Percentiles rank a stretch among this genome's conserved stretches.
Conservation (phyloP, 2,113 vertebrate species). For the Varanus salvator region DNA sequence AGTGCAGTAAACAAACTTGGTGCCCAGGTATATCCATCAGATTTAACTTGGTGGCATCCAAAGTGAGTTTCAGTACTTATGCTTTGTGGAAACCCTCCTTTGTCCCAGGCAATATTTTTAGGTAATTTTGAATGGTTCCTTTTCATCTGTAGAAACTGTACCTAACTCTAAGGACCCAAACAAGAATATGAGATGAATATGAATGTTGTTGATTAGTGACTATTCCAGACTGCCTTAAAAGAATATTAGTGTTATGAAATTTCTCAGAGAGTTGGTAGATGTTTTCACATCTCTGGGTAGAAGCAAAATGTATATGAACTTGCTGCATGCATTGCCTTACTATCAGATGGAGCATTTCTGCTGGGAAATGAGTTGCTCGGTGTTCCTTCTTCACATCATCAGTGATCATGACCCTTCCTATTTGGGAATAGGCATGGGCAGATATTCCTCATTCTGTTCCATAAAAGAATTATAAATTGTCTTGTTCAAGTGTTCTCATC, state of each 20-base stretch:
- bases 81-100: not conserved
- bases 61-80: not conserved
- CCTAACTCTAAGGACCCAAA: not conserved
- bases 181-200: not conserved
- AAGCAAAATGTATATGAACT: not conserved
- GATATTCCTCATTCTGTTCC: not conserved
- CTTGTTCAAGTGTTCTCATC: not conserved
- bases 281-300: not conserved
- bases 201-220: not conserved
- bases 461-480: not conserved
- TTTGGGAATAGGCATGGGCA: not conserved
- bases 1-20: not conserved
- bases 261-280: not conserved
- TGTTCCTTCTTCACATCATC: not conserved
- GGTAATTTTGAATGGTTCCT: not conserved
- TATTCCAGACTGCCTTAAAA: not conserved
- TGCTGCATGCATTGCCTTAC: not conserved
- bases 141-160: not conserved
- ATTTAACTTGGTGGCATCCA: not conserved
- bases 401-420: not conserved
- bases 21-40: not conserved
- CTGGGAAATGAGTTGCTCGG: not conserved
- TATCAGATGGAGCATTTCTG: not conserved
- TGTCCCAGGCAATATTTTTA: not conserved
- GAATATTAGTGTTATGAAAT: not conserved